Conservation (phyloP, 2,113 vertebrate genomes). For the Nerophis lumbriciformis region DNA sequence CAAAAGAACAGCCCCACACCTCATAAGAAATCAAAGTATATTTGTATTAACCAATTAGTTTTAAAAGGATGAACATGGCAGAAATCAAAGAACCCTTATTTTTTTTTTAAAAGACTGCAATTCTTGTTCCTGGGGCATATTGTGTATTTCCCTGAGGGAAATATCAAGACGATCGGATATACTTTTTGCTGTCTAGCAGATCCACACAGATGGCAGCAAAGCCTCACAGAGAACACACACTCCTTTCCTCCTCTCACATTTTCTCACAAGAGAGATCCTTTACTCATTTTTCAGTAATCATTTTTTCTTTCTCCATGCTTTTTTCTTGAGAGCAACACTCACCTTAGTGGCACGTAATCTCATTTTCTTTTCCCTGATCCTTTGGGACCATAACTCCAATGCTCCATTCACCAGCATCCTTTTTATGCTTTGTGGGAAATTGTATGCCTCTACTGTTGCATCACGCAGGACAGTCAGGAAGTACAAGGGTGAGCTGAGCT, state of each 20-base stretch:
- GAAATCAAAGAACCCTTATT: too few species aligned
- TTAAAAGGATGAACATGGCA: too few species aligned
- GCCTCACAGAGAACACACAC: constrained; percentile 24
- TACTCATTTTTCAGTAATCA: constrained; percentile 23
- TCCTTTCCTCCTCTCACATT: constrained; percentile 17
- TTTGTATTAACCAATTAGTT: too few species aligned
- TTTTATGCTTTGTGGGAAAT: constrained; percentile 10
- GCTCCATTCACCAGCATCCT: constrained; percentile 22
- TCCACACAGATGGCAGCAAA: constrained; percentile 8
- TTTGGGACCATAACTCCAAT: constrained; percentile 16
- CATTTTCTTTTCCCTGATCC: constrained; percentile 20
- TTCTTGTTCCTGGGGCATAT: too few species aligned
- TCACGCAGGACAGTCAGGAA: constrained; percentile 7
- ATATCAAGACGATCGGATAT: constrained; percentile 27
- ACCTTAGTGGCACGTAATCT: constrained; percentile 25
- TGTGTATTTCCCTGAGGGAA: constrained; percentile 18
- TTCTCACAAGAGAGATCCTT: constrained; percentile 19
- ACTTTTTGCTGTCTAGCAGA: constrained; percentile 18
- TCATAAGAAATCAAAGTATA: too few species aligned
- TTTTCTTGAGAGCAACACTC: constrained; percentile 17
- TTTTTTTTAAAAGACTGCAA: too few species aligned
- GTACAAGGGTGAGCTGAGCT: neutral
- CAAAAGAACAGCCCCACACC: too few species aligned
- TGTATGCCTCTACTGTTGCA: constrained; percentile 3
- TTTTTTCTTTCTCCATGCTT: constrained; percentile 10